phyloP scores from a whole-genome alignment of 1,140 invertebrate genomes.

The Xylocopa sonorina region DNA sequence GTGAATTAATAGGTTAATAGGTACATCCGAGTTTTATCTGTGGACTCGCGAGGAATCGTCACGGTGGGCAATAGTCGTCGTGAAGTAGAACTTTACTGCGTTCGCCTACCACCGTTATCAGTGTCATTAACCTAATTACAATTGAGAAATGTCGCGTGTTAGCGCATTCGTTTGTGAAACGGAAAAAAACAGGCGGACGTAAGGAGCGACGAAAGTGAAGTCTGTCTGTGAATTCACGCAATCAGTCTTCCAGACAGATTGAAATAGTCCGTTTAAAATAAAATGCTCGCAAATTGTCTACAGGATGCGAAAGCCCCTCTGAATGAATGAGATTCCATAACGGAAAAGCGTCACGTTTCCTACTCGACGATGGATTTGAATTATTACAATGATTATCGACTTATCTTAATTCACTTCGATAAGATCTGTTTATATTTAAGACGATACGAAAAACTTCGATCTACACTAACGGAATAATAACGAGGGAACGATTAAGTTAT shows the following conservation, averaged over 20 bases:
- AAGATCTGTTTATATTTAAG: background rate
- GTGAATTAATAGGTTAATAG: conserved; percentile 44
- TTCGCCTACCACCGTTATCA: conserved; percentile 21
- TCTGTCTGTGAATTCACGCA: conserved; percentile 16
- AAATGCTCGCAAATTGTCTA: background rate
- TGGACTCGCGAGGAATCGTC: conserved; percentile 12
- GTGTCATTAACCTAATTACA: conserved; percentile 41
- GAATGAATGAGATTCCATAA: background rate
- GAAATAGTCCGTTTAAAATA: conserved; percentile 4
- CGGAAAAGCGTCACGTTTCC: background rate
- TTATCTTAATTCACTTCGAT: background rate
- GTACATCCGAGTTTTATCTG: conserved; percentile 32
- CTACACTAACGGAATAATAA: background rate
- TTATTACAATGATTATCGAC: background rate
- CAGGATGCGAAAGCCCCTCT: background rate
- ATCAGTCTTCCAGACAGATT: conserved; percentile 13
- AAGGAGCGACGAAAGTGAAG: background rate
- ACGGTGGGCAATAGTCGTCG: background rate
- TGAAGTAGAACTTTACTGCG: background rate
- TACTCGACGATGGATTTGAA: background rate
- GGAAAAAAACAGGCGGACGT: background rate
- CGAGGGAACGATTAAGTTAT: background rate
- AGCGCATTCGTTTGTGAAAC: background rate
- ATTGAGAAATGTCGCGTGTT: background rate
- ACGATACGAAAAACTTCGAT: background rate